Evolutionary conservation across 1,140 invertebrate genomes (phyloP), one percentile per base, ranked within the genome.

Genomic region (Trissolcus basalis): DNA sequence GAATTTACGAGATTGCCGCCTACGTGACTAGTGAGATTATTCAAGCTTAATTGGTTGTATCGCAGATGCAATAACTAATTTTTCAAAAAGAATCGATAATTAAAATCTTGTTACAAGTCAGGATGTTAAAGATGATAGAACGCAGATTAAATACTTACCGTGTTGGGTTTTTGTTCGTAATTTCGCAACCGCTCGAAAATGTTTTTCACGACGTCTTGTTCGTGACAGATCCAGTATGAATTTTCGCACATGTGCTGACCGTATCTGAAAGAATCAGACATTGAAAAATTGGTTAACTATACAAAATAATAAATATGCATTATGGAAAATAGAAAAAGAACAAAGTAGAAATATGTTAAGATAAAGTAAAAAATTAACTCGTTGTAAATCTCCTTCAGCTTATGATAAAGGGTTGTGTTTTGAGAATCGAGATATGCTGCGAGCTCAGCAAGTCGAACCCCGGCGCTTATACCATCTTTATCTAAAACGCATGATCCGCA

Each of bases 381-480:
- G 45, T 89, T 81, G 86, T 97, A 99, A 55, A 99, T 92, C 41
- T 93, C 91, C 2, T 93, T 88, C 15, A 99, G 87, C 85, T 98
- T 93, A n/a, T 94, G 88, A 8, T 84, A 77, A 8, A 99, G 87
- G 0, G 93, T 93, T 11, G 92, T 86, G 0, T 91, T 90, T 48
- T 93, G 83, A n/a, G 85, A 87, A 71, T 92, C 88, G 6, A 99
- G 88, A 83, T 93, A 94, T 5, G 92, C 91, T 5, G 93, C 92
- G 86, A 98, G 89, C 79, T 97, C 95, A 1, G 95, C 94, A 44
- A 92, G 82, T 19, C 95, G 91, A 4, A 92, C 91, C 0, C 94
- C 95, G 0, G 97, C 97, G 43, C 93, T 94, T 9, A 99, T 91
- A 0, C 98, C 98, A 90, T 99, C 98, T 85, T 99, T 99, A 83